A percentile compares a stretch with the other conserved stretches of the same genome.
Conservation (phyloP, 2,113 vertebrate genomes). For the Panthera leo region DNA sequence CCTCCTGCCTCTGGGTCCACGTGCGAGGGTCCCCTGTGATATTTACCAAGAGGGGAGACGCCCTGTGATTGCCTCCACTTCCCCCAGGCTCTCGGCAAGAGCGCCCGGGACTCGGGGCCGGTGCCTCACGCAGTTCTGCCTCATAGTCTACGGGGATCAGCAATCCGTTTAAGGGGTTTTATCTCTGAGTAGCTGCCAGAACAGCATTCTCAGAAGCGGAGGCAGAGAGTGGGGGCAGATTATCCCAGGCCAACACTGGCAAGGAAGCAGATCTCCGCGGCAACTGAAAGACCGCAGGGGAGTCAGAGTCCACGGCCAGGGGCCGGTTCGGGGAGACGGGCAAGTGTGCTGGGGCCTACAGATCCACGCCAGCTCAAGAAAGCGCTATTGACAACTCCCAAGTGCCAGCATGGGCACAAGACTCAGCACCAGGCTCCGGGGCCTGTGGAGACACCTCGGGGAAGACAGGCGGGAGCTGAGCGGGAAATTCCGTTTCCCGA, state of each 20-base stretch:
- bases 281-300: neutral
- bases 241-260: accelerated
- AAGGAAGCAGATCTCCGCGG: neutral
- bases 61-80: accelerated
- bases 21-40: accelerated
- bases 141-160: neutral
- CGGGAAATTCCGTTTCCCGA: neutral
- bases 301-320: neutral
- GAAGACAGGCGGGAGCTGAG: no score
- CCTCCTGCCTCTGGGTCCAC: neutral
- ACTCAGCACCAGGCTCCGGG: accelerated
- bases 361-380: neutral
- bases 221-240: neutral
- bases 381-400: no score
- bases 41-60: accelerated
- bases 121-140: neutral
- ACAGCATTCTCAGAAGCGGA: no score
- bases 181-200: neutral
- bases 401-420: neutral
- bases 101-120: accelerated
- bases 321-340: neutral
- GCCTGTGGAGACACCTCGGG: accelerated
- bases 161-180: neutral
- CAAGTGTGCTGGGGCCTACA: accelerated
- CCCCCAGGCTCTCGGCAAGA: neutral